Evolutionary conservation across 2,113 vertebrate genomes (phyloP).

Genomic region (Odobenus rosmarus): DNA sequence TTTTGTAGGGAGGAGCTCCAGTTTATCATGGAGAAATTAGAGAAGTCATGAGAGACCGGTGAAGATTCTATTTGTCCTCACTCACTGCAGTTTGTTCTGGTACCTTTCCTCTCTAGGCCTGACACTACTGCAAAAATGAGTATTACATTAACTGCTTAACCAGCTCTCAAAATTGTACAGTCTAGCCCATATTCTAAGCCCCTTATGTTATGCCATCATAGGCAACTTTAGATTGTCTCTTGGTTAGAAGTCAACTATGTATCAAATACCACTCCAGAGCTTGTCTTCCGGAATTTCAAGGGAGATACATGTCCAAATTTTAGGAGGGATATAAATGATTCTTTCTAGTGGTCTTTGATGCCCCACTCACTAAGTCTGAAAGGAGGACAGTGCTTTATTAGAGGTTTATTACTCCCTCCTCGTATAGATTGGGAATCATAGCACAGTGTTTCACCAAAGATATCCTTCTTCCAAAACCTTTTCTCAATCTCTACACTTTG

Average conservation of each 20-base stretch:
- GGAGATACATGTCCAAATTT: not conserved
- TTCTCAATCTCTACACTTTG: not conserved
- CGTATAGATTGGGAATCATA: not conserved
- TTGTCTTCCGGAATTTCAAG: not conserved
- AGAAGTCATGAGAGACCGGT: not conserved
- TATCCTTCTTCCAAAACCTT: not conserved
- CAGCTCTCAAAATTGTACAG: not conserved
- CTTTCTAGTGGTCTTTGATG: not conserved
- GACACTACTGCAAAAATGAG: not conserved
- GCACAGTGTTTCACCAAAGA: not conserved
- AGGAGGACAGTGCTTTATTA: not conserved
- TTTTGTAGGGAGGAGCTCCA: not conserved
- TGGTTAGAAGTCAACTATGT: not conserved
- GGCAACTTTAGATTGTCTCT: not conserved
- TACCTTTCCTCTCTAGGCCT: not conserved
- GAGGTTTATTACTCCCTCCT: not conserved
- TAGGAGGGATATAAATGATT: not conserved
- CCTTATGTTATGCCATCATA: not conserved
- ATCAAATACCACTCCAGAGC: not conserved
- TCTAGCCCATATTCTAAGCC: not conserved
- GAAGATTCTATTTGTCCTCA: not conserved
- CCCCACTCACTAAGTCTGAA: not conserved
- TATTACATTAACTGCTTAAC: not conserved
- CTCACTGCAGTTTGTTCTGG: not conserved
- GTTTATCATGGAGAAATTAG: not conserved